Evolutionary conservation across 2,113 vertebrate species (phyloP), one percentile per base, ranked within the genome.

Genomic region (Apaloderma vittatum): DNA sequence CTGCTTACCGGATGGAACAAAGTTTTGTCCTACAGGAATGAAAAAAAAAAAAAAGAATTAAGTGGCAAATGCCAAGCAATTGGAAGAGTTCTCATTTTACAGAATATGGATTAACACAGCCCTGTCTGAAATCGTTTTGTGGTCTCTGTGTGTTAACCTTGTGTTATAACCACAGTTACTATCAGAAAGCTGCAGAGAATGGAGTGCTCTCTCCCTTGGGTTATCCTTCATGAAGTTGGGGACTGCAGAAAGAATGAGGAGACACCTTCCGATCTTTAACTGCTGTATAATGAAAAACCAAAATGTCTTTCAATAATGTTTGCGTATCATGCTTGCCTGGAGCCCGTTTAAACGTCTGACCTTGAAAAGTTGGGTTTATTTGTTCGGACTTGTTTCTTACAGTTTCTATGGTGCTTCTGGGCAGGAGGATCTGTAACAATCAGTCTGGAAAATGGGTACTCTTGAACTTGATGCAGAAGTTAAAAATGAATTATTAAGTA

Each of bases 1-100:
- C 98, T 98, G 97, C 99, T 99, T 95, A 99, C 99, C 6, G 98
- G 97, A 95, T 99, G 99, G 98, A 99, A 99, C 88, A 99, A 96
- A 63, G 98, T 99, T 97, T 98, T 98, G 97, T 99, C 99, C 99
- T 99, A 94, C 74, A 96, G 94, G 91, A 84, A 96, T 86, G 11
- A 96, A 86, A 97, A 94, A 96, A 91, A 94, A 94, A 54, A 96
- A 71, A 84, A 8, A 91, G 68, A 91, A 96, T 95, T 94, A 94
- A 93, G 79, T 77, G 92, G 92, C 66, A 94, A 94, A 93, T 59
- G 89, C 73, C 73, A 87, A 70, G 62, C 62, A 79, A 94, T 29
- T 63, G 61, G 59, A 91, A 78, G 48, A 36, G 36, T 65, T 86
- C 68, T 86, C 58, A 58, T 94, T 86, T 91, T 79, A 81, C 37